Conservation (phyloP, 92 coral and sea anemone genomes). For the Palythoa heliodiscus region DNA sequence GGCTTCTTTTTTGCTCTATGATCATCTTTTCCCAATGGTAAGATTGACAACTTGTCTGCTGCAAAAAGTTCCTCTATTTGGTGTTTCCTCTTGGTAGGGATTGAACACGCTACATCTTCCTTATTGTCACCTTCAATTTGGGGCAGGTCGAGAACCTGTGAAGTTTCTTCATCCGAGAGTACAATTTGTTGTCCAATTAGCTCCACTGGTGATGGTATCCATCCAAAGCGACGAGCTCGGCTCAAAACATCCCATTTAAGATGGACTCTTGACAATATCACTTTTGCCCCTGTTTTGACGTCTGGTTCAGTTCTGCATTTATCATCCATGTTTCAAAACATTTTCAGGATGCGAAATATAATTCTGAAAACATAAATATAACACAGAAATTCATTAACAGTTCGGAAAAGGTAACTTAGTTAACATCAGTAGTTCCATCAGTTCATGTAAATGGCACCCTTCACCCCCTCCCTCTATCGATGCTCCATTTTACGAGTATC, state of each 20-base stretch:
- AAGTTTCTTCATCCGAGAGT: not conserved
- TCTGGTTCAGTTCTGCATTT: not conserved
- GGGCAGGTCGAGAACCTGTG: not conserved
- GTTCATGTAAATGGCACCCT: no score
- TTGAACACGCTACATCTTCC: no score
- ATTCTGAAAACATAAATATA: not conserved
- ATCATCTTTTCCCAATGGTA: no score
- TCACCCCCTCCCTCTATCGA: no score
- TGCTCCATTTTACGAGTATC: no score
- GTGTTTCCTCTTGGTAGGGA: no score
- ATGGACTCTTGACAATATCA: not conserved
- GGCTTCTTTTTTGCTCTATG: not conserved
- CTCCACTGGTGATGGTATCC: conserved; percentile 1
- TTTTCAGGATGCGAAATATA: not conserved
- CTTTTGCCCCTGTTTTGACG: conserved; percentile 26
- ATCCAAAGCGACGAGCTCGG: conserved; percentile 23
- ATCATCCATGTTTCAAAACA: conserved; percentile 1
- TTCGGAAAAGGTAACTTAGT: no score
- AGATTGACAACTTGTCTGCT: no score
- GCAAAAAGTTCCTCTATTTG: no score
- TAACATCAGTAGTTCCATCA: no score
- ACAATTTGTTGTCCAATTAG: not conserved
- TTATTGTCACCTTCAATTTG: no score
- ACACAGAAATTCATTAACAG: not conserved
- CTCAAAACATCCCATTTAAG: not conserved